Conservation (phyloP, 1,140 invertebrate species). For the Galendromus occidentalis region DNA sequence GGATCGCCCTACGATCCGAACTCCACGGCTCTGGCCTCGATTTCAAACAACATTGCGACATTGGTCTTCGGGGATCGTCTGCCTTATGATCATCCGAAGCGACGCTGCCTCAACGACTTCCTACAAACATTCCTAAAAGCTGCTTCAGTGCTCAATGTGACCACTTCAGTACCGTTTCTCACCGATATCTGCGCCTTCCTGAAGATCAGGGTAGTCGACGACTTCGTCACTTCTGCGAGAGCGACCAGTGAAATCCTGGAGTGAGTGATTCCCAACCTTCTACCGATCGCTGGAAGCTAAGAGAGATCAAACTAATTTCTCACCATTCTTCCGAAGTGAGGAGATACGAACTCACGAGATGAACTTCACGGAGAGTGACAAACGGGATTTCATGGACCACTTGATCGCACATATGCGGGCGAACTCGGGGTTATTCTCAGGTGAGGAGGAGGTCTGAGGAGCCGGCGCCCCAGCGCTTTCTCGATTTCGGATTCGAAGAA, state of each 20-base stretch:
- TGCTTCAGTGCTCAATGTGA: background rate
- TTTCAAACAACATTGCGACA: slow-evolving; percentile 3
- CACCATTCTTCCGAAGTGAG: background rate
- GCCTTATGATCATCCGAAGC: background rate
- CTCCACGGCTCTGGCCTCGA: background rate
- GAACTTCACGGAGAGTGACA: background rate
- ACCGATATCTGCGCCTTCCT: background rate
- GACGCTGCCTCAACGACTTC: background rate
- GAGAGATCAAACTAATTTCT: no score
- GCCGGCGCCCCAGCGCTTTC: no score
- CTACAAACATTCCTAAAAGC: background rate
- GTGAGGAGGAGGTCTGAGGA: no score
- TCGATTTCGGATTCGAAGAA: no score
- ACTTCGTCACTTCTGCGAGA: background rate
- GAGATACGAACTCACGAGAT: background rate
- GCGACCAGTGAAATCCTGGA: background rate
- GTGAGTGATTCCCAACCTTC: no score
- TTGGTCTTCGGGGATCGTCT: background rate
- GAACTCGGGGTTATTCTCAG: background rate
- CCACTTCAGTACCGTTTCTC: background rate
- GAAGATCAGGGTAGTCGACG: background rate
- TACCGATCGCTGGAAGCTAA: no score
- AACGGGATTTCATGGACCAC: background rate
- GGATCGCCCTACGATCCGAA: background rate
- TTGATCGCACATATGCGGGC: background rate